phyloP scores from a whole-genome alignment of 2,113 vertebrate species.

The Piprites chloris region DNA sequence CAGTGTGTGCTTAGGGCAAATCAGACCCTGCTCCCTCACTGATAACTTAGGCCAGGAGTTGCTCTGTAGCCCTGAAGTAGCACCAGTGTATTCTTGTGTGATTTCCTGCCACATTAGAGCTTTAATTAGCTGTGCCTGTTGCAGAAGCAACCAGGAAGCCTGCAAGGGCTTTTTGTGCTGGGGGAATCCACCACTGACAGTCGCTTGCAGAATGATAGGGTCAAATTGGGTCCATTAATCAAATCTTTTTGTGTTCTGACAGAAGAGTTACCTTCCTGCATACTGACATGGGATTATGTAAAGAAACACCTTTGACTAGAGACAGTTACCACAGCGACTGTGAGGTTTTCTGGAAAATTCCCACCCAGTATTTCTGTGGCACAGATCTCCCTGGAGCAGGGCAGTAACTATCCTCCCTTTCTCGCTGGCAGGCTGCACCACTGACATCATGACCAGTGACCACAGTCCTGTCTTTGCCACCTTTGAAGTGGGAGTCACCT shows the following conservation, averaged over 20 bases:
- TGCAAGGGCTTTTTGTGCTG: not conserved
- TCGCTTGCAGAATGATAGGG: not conserved
- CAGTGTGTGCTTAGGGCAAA: not conserved
- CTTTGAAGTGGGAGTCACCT: constrained; percentile 95
- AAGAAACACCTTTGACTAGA: not conserved
- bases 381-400: not conserved
- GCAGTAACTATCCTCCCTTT: not conserved
- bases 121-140: not conserved
- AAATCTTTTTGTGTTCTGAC: not conserved
- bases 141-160: not conserved
- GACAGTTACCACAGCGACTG: constrained; percentile 19
- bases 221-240: not conserved
- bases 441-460: constrained; percentile 94
- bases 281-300: not conserved
- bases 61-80: not conserved
- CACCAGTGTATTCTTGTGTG: not conserved
- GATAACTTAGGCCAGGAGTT: not conserved
- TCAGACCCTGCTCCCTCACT: not conserved
- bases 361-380: not conserved
- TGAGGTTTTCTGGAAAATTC: not conserved
- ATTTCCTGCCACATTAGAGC: not conserved
- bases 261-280: not conserved
- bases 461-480: constrained; percentile 96
- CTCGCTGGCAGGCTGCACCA: constrained; percentile 85
- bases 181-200: not conserved